Percentiles rank a stretch among this genome's conserved stretches.
Conservation (phyloP, 2,797 vertebrate species). For the Melanotaenia boesemani region DNA sequence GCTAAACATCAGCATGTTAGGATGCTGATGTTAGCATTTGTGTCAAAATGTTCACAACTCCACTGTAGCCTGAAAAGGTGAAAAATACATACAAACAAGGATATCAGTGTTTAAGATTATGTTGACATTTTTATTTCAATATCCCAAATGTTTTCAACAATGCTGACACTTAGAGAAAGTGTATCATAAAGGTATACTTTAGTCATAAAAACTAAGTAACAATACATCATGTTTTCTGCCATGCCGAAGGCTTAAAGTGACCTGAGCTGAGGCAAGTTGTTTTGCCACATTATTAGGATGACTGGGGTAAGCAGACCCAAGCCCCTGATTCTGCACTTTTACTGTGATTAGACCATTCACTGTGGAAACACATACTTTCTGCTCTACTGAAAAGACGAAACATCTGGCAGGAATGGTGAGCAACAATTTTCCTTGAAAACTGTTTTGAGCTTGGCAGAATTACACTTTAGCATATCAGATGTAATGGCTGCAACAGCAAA, state of each 20-base stretch:
- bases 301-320: too few relatives aligned
- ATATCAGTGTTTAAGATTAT: neutral
- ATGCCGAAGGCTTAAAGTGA: too few relatives aligned
- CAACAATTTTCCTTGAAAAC: neutral
- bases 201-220: too few relatives aligned
- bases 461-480: too few relatives aligned
- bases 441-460: too few relatives aligned
- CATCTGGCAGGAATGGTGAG: neutral
- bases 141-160: neutral
- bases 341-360: neutral
- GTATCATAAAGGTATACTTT: neutral
- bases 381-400: neutral
- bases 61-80: neutral
- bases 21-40: constrained; percentile 11
- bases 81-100: neutral
- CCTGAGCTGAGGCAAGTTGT: too few relatives aligned
- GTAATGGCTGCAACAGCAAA: neutral
- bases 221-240: too few relatives aligned
- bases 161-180: neutral
- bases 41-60: neutral
- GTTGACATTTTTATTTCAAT: neutral
- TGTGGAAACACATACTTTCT: neutral
- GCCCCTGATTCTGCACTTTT: neutral
- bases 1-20: constrained; percentile 8
- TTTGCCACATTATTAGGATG: too few relatives aligned